Conservation (phyloP, 2,113 vertebrate genomes). For the Glareola pratincola region DNA sequence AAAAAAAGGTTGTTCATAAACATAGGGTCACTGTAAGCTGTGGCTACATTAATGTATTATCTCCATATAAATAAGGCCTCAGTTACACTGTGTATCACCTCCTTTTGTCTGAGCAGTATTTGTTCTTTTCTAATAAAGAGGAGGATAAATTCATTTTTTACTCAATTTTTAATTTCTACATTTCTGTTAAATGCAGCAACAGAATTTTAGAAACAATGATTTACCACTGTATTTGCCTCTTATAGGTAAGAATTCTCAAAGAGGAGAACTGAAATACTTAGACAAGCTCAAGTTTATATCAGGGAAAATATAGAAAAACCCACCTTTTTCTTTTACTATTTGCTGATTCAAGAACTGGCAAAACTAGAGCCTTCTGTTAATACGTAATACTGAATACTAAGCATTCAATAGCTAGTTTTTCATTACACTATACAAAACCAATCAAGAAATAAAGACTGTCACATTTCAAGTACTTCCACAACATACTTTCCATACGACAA, state of each 20-base stretch:
- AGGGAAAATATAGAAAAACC: background rate
- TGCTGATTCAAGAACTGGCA: background rate
- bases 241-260: background rate
- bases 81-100: background rate
- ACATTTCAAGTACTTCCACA: background rate
- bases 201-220: background rate
- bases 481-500: background rate
- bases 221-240: background rate
- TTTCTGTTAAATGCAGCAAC: background rate
- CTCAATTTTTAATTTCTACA: background rate
- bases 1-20: background rate
- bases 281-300: background rate
- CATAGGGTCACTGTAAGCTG: background rate
- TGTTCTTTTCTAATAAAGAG: background rate
- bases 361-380: background rate
- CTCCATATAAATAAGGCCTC: background rate
- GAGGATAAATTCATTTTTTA: background rate
- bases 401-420: background rate
- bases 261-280: background rate
- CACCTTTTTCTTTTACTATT: background rate
- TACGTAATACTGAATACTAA: background rate
- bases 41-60: background rate
- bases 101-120: background rate
- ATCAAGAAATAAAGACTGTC: background rate
- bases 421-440: background rate